phyloP scores from a whole-genome alignment of 2,888 invertebrate genomes.

The Agriopis aurantiaria region DNA sequence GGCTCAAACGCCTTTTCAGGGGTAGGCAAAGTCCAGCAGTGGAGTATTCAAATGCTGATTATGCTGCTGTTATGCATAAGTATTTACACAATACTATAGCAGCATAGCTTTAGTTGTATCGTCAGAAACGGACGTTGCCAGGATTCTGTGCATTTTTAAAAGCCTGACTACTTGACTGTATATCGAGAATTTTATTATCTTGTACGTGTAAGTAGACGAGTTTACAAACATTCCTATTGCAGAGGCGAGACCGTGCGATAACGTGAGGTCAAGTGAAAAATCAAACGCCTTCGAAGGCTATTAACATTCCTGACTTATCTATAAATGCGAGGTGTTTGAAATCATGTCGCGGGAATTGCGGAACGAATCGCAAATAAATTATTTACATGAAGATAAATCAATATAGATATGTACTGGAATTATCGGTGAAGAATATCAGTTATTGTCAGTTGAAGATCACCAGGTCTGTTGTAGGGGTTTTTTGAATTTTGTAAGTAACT shows the following conservation, averaged over 20 bases:
- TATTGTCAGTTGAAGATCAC: neutral
- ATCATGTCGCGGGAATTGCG: slow-evolving; percentile 61
- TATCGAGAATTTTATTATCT: slow-evolving; percentile 70
- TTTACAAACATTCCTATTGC: slow-evolving; percentile 58
- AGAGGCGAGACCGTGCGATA: slow-evolving; percentile 58
- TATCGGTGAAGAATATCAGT: slow-evolving; percentile 14
- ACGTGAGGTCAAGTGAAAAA: slow-evolving; percentile 66
- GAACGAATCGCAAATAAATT: slow-evolving; percentile 56
- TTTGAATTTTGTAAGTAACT: too few relatives aligned
- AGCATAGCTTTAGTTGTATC: slow-evolving; percentile 55
- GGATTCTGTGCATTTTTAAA: slow-evolving; percentile 59
- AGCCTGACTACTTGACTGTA: slow-evolving; percentile 54
- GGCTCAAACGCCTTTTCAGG: too few relatives aligned
- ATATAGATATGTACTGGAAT: slow-evolving; percentile 14
- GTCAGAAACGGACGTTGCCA: slow-evolving; percentile 56
- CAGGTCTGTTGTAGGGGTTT: too few relatives aligned
- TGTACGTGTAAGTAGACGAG: slow-evolving; percentile 45
- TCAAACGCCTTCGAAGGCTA: slow-evolving; percentile 63
- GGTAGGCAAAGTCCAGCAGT: too few relatives aligned
- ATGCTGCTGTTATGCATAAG: too few relatives aligned
- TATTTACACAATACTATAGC: slow-evolving; percentile 17
- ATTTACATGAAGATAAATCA: slow-evolving; percentile 35
- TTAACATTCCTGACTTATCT: slow-evolving; percentile 71
- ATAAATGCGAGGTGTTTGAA: slow-evolving; percentile 58
- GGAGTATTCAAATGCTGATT: too few relatives aligned